A percentile compares a stretch with the other conserved stretches of the same genome.
Evolutionary conservation across 2,113 vertebrate genomes (phyloP).

Genomic region (Notarius quadriscutis): DNA sequence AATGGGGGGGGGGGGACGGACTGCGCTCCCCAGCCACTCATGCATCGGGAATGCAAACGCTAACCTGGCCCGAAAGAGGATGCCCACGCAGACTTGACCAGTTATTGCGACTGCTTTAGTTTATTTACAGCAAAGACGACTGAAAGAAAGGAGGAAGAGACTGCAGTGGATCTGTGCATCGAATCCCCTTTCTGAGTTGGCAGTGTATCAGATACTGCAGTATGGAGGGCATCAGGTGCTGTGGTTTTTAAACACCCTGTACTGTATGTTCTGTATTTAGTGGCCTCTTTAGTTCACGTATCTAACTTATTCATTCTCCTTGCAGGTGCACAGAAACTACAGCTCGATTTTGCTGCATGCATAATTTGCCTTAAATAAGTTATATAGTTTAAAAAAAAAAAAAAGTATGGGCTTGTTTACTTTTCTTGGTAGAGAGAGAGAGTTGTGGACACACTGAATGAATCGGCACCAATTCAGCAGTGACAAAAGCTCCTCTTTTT

Average conservation of each 20-base stretch:
- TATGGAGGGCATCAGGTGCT: background rate
- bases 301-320: background rate
- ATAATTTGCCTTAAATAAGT: too few relatives aligned
- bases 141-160: background rate
- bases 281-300: background rate
- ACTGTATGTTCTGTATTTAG: too few relatives aligned
- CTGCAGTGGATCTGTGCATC: background rate
- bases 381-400: too few relatives aligned
- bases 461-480: too few relatives aligned
- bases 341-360: background rate
- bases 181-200: background rate
- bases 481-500: too few relatives aligned
- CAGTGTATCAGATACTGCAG: background rate
- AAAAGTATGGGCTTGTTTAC: too few relatives aligned
- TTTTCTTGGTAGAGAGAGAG: too few relatives aligned
- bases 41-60: slow-evolving; percentile 59
- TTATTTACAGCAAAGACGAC: background rate
- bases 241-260: background rate
- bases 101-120: slow-evolving; percentile 55
- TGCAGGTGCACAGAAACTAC: background rate
- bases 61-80: slow-evolving; percentile 62
- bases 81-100: slow-evolving; percentile 59
- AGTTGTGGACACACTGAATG: too few relatives aligned
- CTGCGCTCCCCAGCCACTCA: slow-evolving; percentile 48
- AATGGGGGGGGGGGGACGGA: background rate